Percentiles rank a stretch among this genome's conserved stretches.
Conservation (phyloP, 2,888 invertebrate species). For the Drosophila eohydei region DNA sequence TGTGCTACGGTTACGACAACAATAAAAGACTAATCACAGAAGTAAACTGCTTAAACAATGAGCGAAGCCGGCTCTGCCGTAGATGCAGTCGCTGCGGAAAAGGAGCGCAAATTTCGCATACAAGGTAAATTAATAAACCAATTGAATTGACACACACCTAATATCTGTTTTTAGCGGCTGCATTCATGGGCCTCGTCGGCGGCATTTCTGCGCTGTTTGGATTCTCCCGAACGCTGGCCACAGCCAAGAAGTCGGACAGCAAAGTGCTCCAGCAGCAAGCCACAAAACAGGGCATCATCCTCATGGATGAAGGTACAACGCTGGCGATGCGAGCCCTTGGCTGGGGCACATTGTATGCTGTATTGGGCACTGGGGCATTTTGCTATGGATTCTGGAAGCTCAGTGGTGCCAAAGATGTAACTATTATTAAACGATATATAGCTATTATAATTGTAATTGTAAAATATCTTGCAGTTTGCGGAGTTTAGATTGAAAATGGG, state of each 20-base stretch:
- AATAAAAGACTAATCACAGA: constrained; percentile 4
- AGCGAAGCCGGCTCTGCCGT: constrained; percentile 44
- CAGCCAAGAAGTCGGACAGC: constrained; percentile 92
- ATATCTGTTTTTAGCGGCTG: constrained; percentile 70
- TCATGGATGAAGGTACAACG: constrained; percentile 91
- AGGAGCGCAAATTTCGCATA: constrained; percentile 68
- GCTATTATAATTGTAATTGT: background rate
- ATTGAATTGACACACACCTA: background rate
- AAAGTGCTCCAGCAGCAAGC: constrained; percentile 90
- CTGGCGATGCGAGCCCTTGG: constrained; percentile 94
- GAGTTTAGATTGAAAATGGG: constrained; percentile 94
- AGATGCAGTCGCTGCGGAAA: constrained; percentile 64
- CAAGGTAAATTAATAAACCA: constrained; percentile 50
- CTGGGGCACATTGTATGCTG: constrained; percentile 94
- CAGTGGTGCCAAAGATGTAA: constrained; percentile 93
- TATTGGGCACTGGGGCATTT: constrained; percentile 92
- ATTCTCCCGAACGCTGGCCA: constrained; percentile 91
- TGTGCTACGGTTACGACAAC: constrained; percentile 56
- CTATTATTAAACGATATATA: background rate
- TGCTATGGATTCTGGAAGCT: constrained; percentile 95
- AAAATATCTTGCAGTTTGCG: constrained; percentile 87
- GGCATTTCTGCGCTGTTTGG: constrained; percentile 93
- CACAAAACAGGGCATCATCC: constrained; percentile 87
- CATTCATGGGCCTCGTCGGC: constrained; percentile 83
- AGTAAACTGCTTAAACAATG: constrained; percentile 18